Conservation (phyloP, 2,888 invertebrate species). For the Halocaridina rubra region DNA sequence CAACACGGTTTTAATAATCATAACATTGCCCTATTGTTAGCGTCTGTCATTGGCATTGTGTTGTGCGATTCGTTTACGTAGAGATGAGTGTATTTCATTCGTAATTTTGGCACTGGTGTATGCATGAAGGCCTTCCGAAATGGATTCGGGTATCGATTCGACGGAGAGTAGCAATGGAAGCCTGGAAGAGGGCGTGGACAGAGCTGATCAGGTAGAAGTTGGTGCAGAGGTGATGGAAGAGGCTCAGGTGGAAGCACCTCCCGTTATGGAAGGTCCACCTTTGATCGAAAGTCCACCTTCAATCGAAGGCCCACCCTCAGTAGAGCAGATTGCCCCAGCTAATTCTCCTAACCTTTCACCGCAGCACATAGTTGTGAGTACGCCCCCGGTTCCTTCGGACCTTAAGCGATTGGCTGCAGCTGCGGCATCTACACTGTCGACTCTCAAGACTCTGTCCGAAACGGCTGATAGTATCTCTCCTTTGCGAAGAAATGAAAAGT, state of each 20-base stretch:
- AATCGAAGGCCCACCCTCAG: not conserved
- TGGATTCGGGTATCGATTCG: slow-evolving; percentile 55
- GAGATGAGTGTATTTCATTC: too few species aligned
- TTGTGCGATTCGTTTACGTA: too few species aligned
- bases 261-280: not conserved
- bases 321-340: not conserved
- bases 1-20: too few species aligned
- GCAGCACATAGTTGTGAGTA: not conserved
- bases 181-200: slow-evolving; percentile 1
- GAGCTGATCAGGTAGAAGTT: not conserved
- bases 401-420: not conserved
- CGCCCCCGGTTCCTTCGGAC: not conserved
- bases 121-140: too few species aligned
- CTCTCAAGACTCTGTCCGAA: slow-evolving; percentile 6
- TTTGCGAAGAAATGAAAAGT: not conserved
- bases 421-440: not conserved
- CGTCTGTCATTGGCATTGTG: not conserved
- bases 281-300: not conserved
- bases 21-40: too few species aligned
- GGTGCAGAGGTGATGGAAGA: slow-evolving; percentile 7
- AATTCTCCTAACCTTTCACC: not conserved
- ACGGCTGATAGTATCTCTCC: slow-evolving; percentile 2
- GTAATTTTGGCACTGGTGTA: too few species aligned
- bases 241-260: not conserved
- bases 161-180: slow-evolving; percentile 54